Conservation (phyloP, 2,888 invertebrate genomes). For the Mimumesa dahlbomi region DNA sequence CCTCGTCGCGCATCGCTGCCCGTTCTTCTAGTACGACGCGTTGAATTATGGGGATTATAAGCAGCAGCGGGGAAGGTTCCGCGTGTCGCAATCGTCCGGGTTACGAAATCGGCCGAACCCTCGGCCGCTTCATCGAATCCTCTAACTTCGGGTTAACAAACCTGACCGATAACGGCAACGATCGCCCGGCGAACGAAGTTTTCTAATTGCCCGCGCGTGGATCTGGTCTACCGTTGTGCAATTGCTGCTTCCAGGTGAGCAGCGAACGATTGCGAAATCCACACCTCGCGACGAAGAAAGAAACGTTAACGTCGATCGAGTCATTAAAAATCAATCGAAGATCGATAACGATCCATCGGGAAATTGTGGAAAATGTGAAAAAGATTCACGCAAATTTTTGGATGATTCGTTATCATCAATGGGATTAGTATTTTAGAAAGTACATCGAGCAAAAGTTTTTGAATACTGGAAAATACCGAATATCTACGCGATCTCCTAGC, state of each 20-base stretch:
- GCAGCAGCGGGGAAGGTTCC: conserved; percentile 10
- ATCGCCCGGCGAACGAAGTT: conserved; percentile 22
- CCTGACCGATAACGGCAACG: conserved; percentile 34
- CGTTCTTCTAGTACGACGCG: conserved; percentile 20
- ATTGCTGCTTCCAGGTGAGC: conserved; percentile 10
- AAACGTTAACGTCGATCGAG: conserved; percentile 16
- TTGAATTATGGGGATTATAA: conserved; percentile 19
- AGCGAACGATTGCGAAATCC: conserved; percentile 44
- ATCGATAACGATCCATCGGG: no score
- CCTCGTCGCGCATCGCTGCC: conserved; percentile 30
- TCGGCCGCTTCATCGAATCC: conserved; percentile 32
- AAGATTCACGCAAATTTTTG: no score
- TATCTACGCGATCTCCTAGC: background rate
- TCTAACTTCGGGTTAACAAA: conserved; percentile 41
- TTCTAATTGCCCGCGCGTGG: conserved; percentile 36
- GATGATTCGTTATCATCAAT: no score
- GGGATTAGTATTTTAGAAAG: background rate
- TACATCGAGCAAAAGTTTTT: background rate
- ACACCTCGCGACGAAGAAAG: conserved; percentile 38
- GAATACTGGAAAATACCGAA: background rate
- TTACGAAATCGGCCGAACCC: conserved; percentile 25
- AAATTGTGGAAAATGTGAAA: no score
- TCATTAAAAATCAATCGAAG: no score
- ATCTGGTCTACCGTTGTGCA: conserved; percentile 45
- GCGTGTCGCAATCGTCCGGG: conserved; percentile 24